Evolutionary conservation across 2,113 vertebrate genomes (phyloP), one percentile per base, ranked within the genome.

Genomic region (Tringa solitaria): DNA sequence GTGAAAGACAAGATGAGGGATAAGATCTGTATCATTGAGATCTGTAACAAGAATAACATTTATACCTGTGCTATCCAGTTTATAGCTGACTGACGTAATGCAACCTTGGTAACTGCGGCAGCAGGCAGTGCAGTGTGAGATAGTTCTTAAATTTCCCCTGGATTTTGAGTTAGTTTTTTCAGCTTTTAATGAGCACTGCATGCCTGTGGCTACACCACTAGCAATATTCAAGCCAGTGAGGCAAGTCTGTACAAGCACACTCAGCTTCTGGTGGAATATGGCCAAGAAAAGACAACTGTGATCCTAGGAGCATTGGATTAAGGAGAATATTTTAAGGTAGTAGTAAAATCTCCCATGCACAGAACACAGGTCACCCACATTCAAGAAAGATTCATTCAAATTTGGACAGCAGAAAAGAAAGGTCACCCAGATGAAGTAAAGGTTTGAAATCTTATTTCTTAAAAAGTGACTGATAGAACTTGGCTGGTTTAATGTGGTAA

Each of bases 91-190:
- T 96, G 91, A 87, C 1, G 8, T 69, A 87, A 93, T 80, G 74
- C 91, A 82, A 17, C 75, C 81, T 65, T 79, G 78, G 93, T 69
- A 94, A 94, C 91, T 73, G 65, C 48, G 35, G 70, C 81, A 91
- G 87, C 51, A 78, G 70, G 39, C 57, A 83, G n/a, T 70, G 77
- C 46, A 81, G 46, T 6, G 21, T 78, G 93, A 92, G 76, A 64
- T 16, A 81, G 77, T 43, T 46, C 51, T 87, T 89, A 82, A 84
- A 76, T 68, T 87, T 92, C 87, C 39, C 48, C 30, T 45, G 16
- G 27, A 89, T 96, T 95, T 82, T 87, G 65, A 95, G 39, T 50
- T 87, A 28, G 32, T n/a, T 68, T 95, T 87, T 91, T 46, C 61
- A 94, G 70, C n/a, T 87, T 91, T 87, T 85, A 93, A 93, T 87